These are phyloP conservation scores for Acrobeloides nanus DNA, from an alignment of 2,888 invertebrate genomes.

Conservation along the genomic window DNA sequence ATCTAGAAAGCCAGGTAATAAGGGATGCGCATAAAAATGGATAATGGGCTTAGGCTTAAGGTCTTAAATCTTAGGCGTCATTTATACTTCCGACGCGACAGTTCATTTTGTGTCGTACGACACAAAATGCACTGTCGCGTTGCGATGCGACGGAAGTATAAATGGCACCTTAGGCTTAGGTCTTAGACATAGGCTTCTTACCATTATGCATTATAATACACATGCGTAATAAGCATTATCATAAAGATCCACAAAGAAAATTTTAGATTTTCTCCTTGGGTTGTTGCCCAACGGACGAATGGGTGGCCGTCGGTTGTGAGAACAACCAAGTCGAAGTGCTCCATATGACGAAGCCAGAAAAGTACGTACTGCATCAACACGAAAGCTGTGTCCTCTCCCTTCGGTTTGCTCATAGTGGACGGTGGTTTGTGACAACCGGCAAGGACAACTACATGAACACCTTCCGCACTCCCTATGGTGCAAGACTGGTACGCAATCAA, in stretches of 20 bases:
- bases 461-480: constrained; percentile 78
- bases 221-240: too few relatives aligned
- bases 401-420: constrained; percentile 83
- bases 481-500: constrained; percentile 61
- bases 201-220: too few relatives aligned
- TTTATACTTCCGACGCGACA: too few relatives aligned
- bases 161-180: too few relatives aligned
- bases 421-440: constrained; percentile 76
- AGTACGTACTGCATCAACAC: constrained; percentile 83
- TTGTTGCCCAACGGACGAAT: constrained; percentile 88
- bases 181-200: too few relatives aligned
- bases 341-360: constrained; percentile 18
- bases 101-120: too few relatives aligned
- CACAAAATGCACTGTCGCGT: too few relatives aligned
- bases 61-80: too few relatives aligned
- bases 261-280: constrained; percentile 80
- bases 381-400: constrained; percentile 89
- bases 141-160: too few relatives aligned
- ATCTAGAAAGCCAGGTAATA: constrained; percentile 28
- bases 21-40: too few relatives aligned
- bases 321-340: constrained; percentile 83
- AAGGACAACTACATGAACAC: constrained; percentile 81
- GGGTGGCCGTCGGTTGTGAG: constrained; percentile 94
- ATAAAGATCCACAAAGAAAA: too few relatives aligned
- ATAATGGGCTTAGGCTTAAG: too few relatives aligned